A percentile compares a stretch with the other conserved stretches of the same genome.
Conservation (phyloP, 2,797 vertebrate genomes). For the Falco cherrug region DNA sequence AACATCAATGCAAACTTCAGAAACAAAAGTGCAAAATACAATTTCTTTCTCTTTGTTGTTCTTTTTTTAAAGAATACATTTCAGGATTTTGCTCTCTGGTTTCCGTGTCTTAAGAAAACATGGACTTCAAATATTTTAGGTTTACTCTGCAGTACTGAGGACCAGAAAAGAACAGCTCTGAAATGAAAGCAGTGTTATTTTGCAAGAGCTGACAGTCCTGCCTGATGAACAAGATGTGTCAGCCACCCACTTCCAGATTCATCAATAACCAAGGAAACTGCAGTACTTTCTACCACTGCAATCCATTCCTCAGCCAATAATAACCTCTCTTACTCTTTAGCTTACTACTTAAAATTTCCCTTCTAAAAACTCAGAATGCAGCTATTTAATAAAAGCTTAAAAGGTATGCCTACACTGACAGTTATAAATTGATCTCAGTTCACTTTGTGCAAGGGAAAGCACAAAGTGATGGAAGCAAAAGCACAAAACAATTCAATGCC, state of each 20-base stretch:
- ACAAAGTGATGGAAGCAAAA: background rate
- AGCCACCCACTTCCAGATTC: background rate
- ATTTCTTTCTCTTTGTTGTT: background rate
- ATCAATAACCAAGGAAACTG: background rate
- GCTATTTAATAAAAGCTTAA: background rate
- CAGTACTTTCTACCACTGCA: background rate
- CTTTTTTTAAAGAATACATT: background rate
- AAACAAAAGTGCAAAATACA: background rate
- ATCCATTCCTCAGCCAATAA: background rate
- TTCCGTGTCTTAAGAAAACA: background rate
- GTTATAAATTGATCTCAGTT: background rate
- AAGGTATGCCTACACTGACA: background rate
- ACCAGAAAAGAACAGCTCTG: background rate
- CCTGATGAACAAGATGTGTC: background rate
- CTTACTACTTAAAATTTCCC: background rate
- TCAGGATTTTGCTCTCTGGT: background rate
- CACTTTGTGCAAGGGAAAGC: background rate
- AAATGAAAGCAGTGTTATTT: background rate
- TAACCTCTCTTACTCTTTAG: background rate
- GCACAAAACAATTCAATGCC: background rate
- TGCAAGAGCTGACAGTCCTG: background rate
- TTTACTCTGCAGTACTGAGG: background rate
- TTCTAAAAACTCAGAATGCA: background rate
- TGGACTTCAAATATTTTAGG: background rate
- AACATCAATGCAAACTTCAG: background rate